phyloP scores from a whole-genome alignment of 2,888 invertebrate species.

The Drosophila mulleri region DNA sequence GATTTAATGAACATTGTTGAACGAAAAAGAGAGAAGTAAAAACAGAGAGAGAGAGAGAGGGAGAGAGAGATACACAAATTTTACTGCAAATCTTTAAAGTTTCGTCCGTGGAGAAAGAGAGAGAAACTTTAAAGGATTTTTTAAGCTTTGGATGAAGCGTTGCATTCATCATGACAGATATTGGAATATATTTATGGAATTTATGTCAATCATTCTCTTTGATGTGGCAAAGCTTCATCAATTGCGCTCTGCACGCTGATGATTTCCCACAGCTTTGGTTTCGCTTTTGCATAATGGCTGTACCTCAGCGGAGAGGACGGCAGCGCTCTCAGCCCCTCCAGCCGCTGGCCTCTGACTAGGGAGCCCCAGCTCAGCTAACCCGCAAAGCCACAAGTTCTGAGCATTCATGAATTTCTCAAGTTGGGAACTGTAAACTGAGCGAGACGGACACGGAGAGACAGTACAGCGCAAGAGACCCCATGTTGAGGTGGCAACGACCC shows the following conservation, averaged over 20 bases:
- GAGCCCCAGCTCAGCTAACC: conserved; percentile 2
- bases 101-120: background rate
- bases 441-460: conserved; percentile 1
- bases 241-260: conserved; percentile 29
- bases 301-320: background rate
- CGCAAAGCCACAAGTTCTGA: conserved; percentile 30
- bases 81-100: background rate
- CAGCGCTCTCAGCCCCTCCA: background rate
- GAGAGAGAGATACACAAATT: background rate
- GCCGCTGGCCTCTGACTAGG: background rate
- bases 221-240: conserved; percentile 44
- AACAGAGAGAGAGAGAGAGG: background rate
- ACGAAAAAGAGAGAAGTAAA: background rate
- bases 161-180: conserved; percentile 23
- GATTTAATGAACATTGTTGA: background rate
- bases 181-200: conserved; percentile 39
- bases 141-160: background rate
- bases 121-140: no score
- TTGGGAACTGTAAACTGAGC: conserved; percentile 24
- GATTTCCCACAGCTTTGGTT: conserved; percentile 46
- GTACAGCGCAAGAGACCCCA: conserved; percentile 21
- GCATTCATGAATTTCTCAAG: conserved; percentile 37
- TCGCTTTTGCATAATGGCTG: conserved; percentile 23
- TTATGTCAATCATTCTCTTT: conserved; percentile 50
- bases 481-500: conserved; percentile 54